Percentiles rank a stretch among this genome's conserved stretches.
phyloP scores from a whole-genome alignment of 2,888 invertebrate species.

The Pseudococcus viburni region DNA sequence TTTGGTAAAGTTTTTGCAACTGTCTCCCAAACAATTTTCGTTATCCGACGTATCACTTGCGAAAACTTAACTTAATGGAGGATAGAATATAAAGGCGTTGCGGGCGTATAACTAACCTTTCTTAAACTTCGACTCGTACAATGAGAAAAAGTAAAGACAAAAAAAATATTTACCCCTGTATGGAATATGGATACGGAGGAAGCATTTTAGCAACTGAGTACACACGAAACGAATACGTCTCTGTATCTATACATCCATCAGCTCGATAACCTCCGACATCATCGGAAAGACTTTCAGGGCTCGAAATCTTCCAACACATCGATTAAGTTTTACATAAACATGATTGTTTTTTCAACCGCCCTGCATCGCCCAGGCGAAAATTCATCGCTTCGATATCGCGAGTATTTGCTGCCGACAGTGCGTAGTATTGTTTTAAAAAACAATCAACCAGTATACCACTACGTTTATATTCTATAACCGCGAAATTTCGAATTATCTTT shows the following conservation, averaged over 20 bases:
- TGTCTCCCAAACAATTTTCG: not conserved
- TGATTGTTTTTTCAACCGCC: not conserved
- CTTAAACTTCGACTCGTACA: not conserved
- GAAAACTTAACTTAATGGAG: not conserved
- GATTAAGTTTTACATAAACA: not conserved
- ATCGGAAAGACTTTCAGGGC: not conserved
- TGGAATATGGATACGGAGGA: not conserved
- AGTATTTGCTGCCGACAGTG: not conserved
- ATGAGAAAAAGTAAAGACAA: not conserved
- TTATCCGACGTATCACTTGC: not conserved
- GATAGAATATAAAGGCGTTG: not conserved
- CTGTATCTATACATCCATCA: not conserved
- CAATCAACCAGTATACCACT: not conserved
- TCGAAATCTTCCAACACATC: not conserved
- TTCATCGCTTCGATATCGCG: not conserved
- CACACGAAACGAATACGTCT: not conserved
- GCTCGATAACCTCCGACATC: not conserved
- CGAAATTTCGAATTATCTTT: slow-evolving; percentile 43
- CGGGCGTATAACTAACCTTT: not conserved
- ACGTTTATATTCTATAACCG: not conserved
- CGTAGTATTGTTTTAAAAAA: slow-evolving; percentile 39
- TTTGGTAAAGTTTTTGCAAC: not conserved
- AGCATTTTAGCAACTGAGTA: not conserved
- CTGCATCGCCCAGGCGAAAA: not conserved
- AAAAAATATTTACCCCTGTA: not conserved